Evolutionary conservation across 2,797 vertebrate species (phyloP).

Genomic region (Meriones psammophilus): DNA sequence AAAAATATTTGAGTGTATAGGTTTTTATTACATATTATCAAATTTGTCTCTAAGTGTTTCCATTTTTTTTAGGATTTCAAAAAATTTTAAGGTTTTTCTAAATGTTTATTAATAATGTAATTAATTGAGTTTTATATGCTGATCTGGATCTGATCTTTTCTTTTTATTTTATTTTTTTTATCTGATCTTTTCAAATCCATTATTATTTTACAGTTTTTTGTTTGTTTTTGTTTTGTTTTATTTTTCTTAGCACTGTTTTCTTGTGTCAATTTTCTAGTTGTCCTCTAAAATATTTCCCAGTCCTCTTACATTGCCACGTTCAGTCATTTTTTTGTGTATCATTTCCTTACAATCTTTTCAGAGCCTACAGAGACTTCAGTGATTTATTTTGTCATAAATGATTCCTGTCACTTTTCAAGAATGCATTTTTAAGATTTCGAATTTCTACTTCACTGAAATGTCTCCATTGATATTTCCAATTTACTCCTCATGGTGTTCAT

Average conservation of each 20-base stretch:
- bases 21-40: neutral
- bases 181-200: neutral
- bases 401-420: neutral
- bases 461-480: neutral
- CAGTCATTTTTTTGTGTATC: neutral
- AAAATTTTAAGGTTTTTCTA: neutral
- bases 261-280: neutral
- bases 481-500: neutral
- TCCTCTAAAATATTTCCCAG: neutral
- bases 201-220: neutral
- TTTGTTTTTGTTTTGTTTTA: neutral
- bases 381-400: neutral
- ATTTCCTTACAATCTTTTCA: neutral
- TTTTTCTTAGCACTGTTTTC: neutral
- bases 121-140: neutral
- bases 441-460: neutral
- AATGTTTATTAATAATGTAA: neutral
- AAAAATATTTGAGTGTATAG: neutral
- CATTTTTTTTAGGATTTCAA: neutral
- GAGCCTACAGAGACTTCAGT: neutral
- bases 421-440: slow-evolving; percentile 30
- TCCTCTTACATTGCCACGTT: neutral
- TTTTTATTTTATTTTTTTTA: neutral
- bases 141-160: neutral
- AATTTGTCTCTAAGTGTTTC: neutral